Conservation (phyloP, 2,113 vertebrate species). For the Malurus elegans region DNA sequence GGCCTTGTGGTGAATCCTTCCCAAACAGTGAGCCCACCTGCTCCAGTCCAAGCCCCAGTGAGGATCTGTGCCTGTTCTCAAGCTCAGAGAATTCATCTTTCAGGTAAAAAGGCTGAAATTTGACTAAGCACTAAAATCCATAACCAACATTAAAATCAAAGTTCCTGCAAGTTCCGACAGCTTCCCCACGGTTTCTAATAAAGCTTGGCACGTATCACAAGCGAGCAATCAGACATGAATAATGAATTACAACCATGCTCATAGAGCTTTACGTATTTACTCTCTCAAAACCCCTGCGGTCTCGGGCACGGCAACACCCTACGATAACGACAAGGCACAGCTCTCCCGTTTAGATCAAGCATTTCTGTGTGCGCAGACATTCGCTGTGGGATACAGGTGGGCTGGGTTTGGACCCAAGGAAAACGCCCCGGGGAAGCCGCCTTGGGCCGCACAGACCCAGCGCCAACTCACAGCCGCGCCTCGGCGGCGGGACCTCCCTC, state of each 20-base stretch:
- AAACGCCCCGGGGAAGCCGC: rapidly evolving
- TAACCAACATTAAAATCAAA: neutral
- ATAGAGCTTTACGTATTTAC: neutral
- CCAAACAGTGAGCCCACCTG: too few species aligned
- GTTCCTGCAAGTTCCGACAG: neutral
- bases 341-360: rapidly evolving
- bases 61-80: neutral
- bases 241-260: neutral
- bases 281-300: neutral
- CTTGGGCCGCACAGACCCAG: neutral
- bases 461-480: neutral
- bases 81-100: neutral
- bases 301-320: too few species aligned
- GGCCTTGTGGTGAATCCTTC: neutral
- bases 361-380: rapidly evolving
- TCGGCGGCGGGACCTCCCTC: neutral
- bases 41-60: neutral
- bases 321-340: rapidly evolving
- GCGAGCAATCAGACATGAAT: neutral
- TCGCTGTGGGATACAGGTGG: rapidly evolving
- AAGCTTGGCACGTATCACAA: neutral
- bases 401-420: rapidly evolving
- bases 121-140: neutral
- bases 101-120: neutral
- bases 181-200: neutral